These are phyloP conservation scores for Drosophila murphyi DNA, from an alignment of 1,140 invertebrate genomes.

Conservation along the genomic window DNA sequence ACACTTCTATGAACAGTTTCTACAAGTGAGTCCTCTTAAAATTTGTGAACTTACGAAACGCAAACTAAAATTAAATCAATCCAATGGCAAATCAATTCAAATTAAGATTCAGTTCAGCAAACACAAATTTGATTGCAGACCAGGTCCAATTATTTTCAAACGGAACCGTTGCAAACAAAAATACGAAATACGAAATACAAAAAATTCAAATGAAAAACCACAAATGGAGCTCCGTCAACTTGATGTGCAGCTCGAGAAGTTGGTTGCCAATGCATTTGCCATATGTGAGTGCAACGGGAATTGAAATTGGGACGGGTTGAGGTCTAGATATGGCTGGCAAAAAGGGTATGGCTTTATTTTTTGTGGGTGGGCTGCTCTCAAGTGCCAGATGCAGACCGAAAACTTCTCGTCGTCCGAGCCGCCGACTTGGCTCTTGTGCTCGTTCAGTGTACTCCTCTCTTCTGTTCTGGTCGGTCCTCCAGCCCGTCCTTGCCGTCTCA, in stretches of 20 bases:
- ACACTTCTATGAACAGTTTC: not conserved
- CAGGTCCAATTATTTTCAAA: slow-evolving; percentile 19
- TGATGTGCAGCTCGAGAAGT: slow-evolving; percentile 5
- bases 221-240: slow-evolving; percentile 20
- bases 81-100: not conserved
- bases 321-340: not conserved
- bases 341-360: no score
- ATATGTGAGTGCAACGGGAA: slow-evolving; percentile 13
- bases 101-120: slow-evolving; percentile 7
- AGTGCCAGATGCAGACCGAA: slow-evolving; percentile 35
- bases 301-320: slow-evolving; percentile 7
- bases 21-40: no score
- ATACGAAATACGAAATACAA: not conserved
- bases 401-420: slow-evolving; percentile 33
- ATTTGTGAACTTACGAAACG: no score
- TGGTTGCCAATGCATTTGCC: slow-evolving; percentile 18
- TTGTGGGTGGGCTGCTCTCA: slow-evolving; percentile 4
- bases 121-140: slow-evolving; percentile 4
- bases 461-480: not conserved
- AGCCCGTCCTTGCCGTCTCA: slow-evolving; percentile 48
- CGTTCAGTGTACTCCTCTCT: not conserved
- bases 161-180: not conserved
- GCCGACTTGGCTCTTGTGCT: slow-evolving; percentile 26
- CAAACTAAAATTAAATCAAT: not conserved
- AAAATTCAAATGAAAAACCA: slow-evolving; percentile 1